Conservation (phyloP, 2,888 invertebrate species). For the Lepidocyrtinus sp. region DNA sequence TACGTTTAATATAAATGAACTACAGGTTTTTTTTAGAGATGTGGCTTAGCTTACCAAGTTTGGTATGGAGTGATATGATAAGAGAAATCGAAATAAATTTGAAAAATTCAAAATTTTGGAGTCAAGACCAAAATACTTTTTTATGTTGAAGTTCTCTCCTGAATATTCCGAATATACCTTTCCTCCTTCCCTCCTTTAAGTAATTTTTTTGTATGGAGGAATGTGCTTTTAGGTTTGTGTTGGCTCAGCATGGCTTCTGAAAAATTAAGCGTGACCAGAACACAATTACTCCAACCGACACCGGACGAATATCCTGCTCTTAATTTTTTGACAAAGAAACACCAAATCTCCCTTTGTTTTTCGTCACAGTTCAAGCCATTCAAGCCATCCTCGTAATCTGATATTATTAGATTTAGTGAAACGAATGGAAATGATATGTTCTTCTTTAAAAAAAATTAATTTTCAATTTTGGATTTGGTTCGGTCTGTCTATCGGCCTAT, state of each 20-base stretch:
- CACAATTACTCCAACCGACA: neutral
- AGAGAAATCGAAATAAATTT: neutral
- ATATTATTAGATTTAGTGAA: neutral
- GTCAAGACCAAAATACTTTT: neutral
- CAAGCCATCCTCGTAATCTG: neutral
- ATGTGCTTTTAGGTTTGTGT: neutral
- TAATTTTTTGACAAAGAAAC: too few relatives aligned
- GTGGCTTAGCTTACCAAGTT: neutral
- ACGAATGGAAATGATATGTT: conserved; percentile 5
- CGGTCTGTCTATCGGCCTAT: neutral
- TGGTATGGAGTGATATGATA: neutral
- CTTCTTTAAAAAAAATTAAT: neutral
- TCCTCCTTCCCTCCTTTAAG: too few relatives aligned
- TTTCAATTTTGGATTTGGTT: conserved; percentile 3
- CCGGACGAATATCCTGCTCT: too few relatives aligned
- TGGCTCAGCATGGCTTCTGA: conserved; percentile 10
- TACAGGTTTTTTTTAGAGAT: neutral
- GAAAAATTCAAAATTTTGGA: conserved; percentile 2
- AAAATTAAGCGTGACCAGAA: conserved; percentile 18
- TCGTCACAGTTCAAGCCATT: conserved; percentile 4
- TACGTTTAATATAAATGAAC: neutral
- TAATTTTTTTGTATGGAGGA: neutral
- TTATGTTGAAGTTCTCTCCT: too few relatives aligned
- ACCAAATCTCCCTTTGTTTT: conserved; percentile 4
- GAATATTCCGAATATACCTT: too few relatives aligned